These are phyloP conservation scores for Atherix ibis DNA, from an alignment of 2,888 invertebrate genomes.

Conservation along the genomic window DNA sequence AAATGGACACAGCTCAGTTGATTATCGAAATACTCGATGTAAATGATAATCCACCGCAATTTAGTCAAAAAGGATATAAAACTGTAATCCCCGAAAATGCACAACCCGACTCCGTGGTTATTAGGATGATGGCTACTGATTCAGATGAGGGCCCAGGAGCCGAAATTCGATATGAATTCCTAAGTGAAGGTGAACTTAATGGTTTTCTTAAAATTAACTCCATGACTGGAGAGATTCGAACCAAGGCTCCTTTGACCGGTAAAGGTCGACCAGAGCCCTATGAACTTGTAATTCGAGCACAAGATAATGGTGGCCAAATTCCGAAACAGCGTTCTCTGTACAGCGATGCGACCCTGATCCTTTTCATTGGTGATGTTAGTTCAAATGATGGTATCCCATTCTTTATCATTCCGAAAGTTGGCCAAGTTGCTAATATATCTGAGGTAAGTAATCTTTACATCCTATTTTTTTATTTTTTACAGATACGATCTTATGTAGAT, in stretches of 20 bases:
- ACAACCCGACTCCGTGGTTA: constrained; percentile 44
- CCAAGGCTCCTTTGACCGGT: constrained; percentile 49
- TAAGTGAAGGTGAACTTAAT: constrained; percentile 55
- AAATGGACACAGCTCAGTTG: constrained; percentile 46
- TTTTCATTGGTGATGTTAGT: constrained; percentile 65
- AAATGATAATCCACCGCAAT: constrained; percentile 61
- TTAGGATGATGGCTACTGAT: constrained; percentile 55
- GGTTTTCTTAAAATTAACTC: constrained; percentile 53
- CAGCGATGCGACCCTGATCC: constrained; percentile 43
- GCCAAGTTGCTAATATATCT: constrained; percentile 51
- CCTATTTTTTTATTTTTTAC: no score
- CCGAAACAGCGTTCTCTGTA: constrained; percentile 35
- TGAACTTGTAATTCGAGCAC: constrained; percentile 47
- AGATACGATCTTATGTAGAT: no score
- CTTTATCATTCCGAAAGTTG: constrained; percentile 51
- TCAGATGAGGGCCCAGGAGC: constrained; percentile 61
- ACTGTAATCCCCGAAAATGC: constrained; percentile 68
- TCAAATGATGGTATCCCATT: constrained; percentile 66
- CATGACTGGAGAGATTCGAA: constrained; percentile 49
- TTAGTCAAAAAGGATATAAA: constrained; percentile 44
- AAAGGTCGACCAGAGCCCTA: constrained; percentile 63
- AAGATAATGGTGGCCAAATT: constrained; percentile 47
- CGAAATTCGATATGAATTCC: constrained; percentile 52
- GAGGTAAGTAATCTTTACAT: constrained; percentile 36
- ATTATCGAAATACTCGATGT: constrained; percentile 57